These are phyloP conservation scores for Camelus bactrianus DNA, from an alignment of 2,113 vertebrate species.

Conservation along the genomic window DNA sequence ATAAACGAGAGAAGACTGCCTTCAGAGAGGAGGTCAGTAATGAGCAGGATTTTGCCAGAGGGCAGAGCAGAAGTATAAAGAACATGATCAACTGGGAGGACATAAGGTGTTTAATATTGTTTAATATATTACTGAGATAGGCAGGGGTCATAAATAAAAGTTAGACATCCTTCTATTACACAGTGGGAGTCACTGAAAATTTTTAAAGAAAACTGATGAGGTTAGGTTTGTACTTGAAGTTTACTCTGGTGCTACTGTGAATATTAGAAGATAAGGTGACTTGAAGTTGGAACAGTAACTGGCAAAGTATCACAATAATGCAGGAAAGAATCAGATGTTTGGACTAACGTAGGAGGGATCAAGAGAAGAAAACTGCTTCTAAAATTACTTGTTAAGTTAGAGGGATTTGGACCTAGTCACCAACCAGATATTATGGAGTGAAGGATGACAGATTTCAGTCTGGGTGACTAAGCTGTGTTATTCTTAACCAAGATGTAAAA, in stretches of 20 bases:
- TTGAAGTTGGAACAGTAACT: neutral
- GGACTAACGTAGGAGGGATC: neutral
- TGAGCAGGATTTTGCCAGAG: neutral
- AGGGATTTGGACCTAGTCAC: neutral
- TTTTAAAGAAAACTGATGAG: neutral
- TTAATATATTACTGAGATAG: neutral
- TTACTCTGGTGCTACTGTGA: neutral
- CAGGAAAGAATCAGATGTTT: neutral
- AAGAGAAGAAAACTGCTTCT: neutral
- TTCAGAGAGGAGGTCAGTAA: neutral
- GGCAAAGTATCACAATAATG: neutral
- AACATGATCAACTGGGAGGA: neutral
- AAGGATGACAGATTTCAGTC: neutral
- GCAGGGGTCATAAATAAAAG: neutral
- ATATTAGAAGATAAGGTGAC: neutral
- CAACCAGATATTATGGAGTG: neutral
- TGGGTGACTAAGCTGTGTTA: neutral
- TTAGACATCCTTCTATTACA: neutral
- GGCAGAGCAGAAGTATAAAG: neutral
- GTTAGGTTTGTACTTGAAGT: neutral
- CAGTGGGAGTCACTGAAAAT: neutral
- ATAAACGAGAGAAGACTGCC: neutral
- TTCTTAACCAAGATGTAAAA: conserved; percentile 43
- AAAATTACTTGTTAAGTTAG: neutral
- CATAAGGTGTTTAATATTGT: neutral